Conservation (phyloP, 2,113 vertebrate genomes). For the Macaca mulatta region DNA sequence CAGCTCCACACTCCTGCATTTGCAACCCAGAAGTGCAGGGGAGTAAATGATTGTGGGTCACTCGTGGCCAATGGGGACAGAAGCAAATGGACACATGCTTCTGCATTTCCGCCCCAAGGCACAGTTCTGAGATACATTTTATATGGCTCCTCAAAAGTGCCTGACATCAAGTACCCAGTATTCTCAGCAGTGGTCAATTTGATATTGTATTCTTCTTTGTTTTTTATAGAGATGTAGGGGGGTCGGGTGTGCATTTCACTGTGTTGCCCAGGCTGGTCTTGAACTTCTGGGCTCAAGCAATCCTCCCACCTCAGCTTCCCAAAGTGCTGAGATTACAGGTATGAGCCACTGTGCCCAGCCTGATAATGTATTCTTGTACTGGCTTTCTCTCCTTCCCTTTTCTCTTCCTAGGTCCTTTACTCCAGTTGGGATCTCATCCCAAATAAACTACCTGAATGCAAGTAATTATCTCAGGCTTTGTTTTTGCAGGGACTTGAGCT, state of each 20-base stretch:
- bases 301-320: too few relatives aligned
- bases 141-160: neutral
- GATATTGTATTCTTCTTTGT: neutral
- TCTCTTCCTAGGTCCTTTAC: neutral
- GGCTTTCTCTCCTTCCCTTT: neutral
- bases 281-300: too few relatives aligned
- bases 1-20: neutral
- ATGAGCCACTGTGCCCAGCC: too few relatives aligned
- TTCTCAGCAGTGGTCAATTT: neutral
- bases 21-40: neutral
- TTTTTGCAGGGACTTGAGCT: neutral
- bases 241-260: rapidly evolving
- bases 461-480: neutral
- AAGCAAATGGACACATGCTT: neutral
- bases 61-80: neutral
- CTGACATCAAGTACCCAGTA: neutral
- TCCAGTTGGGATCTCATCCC: neutral
- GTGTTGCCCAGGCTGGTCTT: too few relatives aligned
- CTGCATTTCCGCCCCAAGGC: neutral
- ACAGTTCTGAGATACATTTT: neutral
- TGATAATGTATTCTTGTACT: neutral
- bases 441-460: neutral
- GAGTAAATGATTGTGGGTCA: neutral
- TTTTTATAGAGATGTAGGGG: too few relatives aligned
- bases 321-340: too few relatives aligned